Base-by-base conservation (phyloP, 2,113 vertebrate genomes). In the Gavialis gangeticus region DNA sequence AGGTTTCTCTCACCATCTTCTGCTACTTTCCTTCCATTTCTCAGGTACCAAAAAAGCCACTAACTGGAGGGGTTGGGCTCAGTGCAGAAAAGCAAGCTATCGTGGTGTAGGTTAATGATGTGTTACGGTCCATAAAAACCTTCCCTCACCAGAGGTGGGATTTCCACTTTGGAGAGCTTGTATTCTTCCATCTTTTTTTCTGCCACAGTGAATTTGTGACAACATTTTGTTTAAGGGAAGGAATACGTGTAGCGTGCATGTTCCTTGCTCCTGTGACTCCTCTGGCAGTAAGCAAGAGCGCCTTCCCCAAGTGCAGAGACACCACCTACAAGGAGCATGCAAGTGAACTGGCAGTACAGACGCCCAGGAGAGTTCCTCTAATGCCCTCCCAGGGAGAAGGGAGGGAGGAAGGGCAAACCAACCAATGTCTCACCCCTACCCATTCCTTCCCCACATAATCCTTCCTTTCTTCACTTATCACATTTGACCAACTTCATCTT, bases 21-120 rank as follows among this genome's bases (percentile, higher is more conserved):
- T 78, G 64, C 64, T 58, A 57, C 3, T 58, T 92, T 91, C 55
- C 73, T 82, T 84, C 85, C 24, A 1, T 66, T 84, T 95, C 67
- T 59, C 71, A 77, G 54, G 17, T 60, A 59, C 67, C 3, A 0
- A 28, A 81, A 55, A 55, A 87, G 62, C 62, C 89, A 77, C 77
- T 69, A 87, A 87, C 46, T 18, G 77, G 73, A 60, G 62, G 90
- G 76, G 80, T 37, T 85, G 94, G 79, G 86, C 87, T 89, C 62
- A 57, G 80, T 15, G 88, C 90, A 95, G 84, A 88, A 89, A 24
- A 90, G 82, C 77, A 84, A 79, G 57, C 2, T 73, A 22, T 21
- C 2, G 2, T 27, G 46, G 73, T 79, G 34, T 3, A 90, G 66
- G 22, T 82, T 89, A 88, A 87, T 12, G 73, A 55, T 22, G 88